These are phyloP conservation scores for Syngnathus acus DNA, from an alignment of 2,797 vertebrate genomes.

Conservation along the genomic window DNA sequence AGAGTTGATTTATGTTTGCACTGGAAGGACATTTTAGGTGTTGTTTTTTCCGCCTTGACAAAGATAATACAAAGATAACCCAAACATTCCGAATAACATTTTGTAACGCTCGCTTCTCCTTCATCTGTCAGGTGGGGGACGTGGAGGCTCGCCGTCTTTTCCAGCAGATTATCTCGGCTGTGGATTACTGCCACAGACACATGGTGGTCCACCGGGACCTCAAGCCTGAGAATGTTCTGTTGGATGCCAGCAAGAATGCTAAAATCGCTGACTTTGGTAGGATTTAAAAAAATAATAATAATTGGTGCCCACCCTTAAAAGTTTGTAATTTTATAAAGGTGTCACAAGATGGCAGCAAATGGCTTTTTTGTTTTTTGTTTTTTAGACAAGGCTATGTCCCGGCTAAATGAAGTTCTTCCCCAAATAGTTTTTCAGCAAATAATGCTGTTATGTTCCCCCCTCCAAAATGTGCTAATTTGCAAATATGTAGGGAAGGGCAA, in stretches of 20 bases:
- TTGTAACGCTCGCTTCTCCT: background rate
- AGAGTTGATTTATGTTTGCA: background rate
- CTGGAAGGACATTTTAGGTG: background rate
- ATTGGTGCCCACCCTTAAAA: too few species aligned
- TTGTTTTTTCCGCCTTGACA: background rate
- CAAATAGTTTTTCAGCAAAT: background rate
- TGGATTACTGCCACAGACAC: slow-evolving; percentile 97
- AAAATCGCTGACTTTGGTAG: slow-evolving; percentile 98
- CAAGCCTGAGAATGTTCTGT: slow-evolving; percentile 95
- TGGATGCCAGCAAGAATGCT: slow-evolving; percentile 94
- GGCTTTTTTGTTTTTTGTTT: too few species aligned
- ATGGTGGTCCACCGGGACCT: slow-evolving; percentile 99
- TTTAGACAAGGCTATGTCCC: too few species aligned
- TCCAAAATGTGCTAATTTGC: background rate
- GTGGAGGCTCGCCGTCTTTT: slow-evolving; percentile 90
- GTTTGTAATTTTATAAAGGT: too few species aligned
- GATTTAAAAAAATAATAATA: background rate
- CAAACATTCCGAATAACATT: background rate
- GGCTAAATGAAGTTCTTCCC: too few species aligned
- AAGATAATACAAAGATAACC: background rate
- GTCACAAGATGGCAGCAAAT: too few species aligned
- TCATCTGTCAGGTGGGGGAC: slow-evolving; percentile 81
- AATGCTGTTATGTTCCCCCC: background rate
- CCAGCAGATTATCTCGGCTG: slow-evolving; percentile 96
- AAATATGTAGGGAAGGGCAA: background rate